Conservation (phyloP, 2,113 vertebrate species). For the Ictidomys tridecemlineatus region DNA sequence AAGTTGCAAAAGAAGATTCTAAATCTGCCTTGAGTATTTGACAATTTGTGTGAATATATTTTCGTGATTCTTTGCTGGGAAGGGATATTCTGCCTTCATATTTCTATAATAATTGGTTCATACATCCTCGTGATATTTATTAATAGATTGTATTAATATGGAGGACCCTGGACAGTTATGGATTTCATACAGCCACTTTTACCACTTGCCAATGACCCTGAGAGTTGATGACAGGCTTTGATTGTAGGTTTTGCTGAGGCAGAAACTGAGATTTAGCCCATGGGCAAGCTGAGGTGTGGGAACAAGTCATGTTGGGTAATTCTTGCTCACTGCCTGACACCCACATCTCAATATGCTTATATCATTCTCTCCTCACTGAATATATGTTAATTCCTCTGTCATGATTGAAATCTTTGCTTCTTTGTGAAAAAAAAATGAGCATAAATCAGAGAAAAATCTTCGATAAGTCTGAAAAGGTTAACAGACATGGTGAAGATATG, state of each 20-base stretch:
- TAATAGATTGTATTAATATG: constrained; percentile 9
- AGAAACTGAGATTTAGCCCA: not conserved
- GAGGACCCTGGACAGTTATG: not conserved
- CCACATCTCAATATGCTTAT: not conserved
- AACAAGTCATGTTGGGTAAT: constrained; percentile 20
- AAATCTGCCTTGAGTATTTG: constrained; percentile 17
- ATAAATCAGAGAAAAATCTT: not conserved
- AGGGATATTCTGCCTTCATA: not conserved
- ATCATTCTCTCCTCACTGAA: not conserved
- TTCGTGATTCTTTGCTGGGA: not conserved
- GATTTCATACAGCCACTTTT: constrained; percentile 31
- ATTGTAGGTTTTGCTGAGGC: constrained; percentile 27
- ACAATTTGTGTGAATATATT: not conserved
- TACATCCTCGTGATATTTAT: not conserved
- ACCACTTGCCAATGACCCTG: constrained; percentile 3
- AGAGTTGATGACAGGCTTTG: not conserved
- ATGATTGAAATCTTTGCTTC: not conserved
- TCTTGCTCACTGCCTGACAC: not conserved
- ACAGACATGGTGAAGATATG: not conserved
- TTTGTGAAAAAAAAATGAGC: not conserved
- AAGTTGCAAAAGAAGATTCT: constrained; percentile 8
- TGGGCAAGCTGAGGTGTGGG: not conserved
- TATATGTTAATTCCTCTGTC: not conserved
- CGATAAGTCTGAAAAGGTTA: not conserved
- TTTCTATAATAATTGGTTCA: constrained; percentile 27